Evolutionary conservation across 2,797 vertebrate genomes (phyloP).

Genomic region (Aulostomus chinensis): DNA sequence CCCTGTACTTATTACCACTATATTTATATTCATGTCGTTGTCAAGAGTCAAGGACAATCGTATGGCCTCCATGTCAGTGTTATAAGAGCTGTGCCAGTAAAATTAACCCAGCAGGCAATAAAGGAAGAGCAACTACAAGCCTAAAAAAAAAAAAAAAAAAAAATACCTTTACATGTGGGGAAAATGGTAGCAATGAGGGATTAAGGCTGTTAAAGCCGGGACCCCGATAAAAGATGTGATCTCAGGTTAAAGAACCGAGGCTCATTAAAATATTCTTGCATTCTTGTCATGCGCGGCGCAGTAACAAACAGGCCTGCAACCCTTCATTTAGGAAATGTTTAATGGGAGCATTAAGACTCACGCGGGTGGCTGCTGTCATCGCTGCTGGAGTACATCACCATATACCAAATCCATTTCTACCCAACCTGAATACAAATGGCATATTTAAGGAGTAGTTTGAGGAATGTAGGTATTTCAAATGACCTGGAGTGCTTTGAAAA

Average conservation of each 20-base stretch:
- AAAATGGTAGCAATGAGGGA: conserved; percentile 14
- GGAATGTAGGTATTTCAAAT: conserved; percentile 44
- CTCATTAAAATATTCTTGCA: conserved; percentile 38
- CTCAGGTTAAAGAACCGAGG: conserved; percentile 7
- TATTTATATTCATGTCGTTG: too few relatives aligned
- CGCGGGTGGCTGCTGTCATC: conserved; percentile 39
- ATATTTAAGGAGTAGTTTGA: conserved; percentile 44
- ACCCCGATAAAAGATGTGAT: conserved; percentile 16
- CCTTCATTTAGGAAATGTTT: conserved; percentile 54
- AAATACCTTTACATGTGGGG: conserved; percentile 2
- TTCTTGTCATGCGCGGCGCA: conserved; percentile 31
- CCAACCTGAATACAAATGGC: conserved; percentile 57
- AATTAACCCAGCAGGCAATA: conserved; percentile 12
- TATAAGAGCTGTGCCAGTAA: conserved; percentile 2
- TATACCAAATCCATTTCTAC: conserved; percentile 34
- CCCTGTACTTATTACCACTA: too few relatives aligned
- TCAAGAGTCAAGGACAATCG: background rate
- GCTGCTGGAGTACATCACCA: conserved; percentile 42
- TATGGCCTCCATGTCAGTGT: conserved; percentile 5
- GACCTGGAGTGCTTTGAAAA: conserved; percentile 41
- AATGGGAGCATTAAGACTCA: conserved; percentile 54
- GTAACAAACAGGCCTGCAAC: conserved; percentile 43
- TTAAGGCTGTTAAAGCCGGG: background rate
- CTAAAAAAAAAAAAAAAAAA: too few relatives aligned
- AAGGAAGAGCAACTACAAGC: conserved; percentile 6